phyloP scores from a whole-genome alignment of 2,888 invertebrate species.

The Cordilura impudica region DNA sequence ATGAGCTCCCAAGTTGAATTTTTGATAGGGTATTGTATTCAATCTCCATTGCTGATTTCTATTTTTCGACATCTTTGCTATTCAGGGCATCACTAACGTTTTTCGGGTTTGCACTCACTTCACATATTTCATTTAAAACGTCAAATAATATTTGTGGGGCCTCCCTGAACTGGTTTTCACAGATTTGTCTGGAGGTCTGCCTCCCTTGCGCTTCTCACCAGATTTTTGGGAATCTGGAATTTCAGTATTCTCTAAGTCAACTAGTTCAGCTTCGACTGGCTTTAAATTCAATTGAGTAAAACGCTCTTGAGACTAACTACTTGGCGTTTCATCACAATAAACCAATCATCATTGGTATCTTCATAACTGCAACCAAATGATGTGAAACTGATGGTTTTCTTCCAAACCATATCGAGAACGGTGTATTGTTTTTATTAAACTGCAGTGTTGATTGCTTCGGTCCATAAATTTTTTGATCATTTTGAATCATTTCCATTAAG shows the following conservation, averaged over 20 bases:
- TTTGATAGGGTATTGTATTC: slow-evolving; percentile 63
- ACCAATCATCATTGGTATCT: slow-evolving; percentile 3
- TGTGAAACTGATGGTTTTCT: too few relatives aligned
- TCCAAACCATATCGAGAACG: too few relatives aligned
- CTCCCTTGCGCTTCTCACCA: background rate
- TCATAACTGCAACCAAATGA: slow-evolving; percentile 22
- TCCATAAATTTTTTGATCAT: too few relatives aligned
- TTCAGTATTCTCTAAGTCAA: background rate
- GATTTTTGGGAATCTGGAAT: background rate
- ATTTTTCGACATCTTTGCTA: slow-evolving; percentile 27
- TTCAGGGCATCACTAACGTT: slow-evolving; percentile 43
- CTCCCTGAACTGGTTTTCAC: background rate
- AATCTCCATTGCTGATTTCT: slow-evolving; percentile 61
- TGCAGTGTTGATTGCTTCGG: too few relatives aligned
- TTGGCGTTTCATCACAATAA: background rate
- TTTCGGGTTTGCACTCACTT: slow-evolving; percentile 18
- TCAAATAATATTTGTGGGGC: background rate
- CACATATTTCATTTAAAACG: too few relatives aligned
- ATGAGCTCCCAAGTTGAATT: slow-evolving; percentile 65
- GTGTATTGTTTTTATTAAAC: too few relatives aligned
- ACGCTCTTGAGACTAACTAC: background rate
- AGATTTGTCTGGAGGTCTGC: background rate
- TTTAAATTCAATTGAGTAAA: background rate
- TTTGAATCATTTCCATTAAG: too few relatives aligned
- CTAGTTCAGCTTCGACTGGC: background rate